phyloP scores from a whole-genome alignment of 1,140 invertebrate species.

The Maconellicoccus hirsutus region DNA sequence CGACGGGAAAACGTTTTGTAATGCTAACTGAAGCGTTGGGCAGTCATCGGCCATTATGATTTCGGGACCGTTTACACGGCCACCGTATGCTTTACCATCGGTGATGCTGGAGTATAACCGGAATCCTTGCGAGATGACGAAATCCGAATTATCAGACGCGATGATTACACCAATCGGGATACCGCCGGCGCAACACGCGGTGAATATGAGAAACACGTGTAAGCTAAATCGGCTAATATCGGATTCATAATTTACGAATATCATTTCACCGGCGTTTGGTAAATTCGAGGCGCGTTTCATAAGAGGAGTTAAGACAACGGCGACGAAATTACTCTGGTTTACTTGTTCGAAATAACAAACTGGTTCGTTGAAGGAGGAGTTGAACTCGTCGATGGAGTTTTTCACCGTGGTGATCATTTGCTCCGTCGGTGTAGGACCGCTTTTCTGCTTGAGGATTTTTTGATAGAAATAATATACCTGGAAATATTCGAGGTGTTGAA shows the following conservation, averaged over 20 bases:
- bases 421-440: neutral
- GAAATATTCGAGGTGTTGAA: neutral
- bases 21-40: neutral
- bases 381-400: neutral
- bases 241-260: neutral
- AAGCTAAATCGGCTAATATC: neutral
- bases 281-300: neutral
- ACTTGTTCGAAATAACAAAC: neutral
- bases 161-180: neutral
- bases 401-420: neutral
- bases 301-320: neutral
- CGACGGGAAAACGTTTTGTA: neutral
- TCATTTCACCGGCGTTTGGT: neutral
- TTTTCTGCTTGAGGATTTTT: neutral
- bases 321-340: neutral
- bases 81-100: neutral
- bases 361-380: neutral
- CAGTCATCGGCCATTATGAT: neutral
- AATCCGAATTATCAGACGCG: neutral
- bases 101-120: neutral
- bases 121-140: neutral
- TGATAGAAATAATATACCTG: slow-evolving; percentile 16
- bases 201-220: neutral
- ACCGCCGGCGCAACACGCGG: neutral
- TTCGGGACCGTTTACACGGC: neutral